Evolutionary conservation across 1,140 invertebrate species (phyloP).

Genomic region (Frieseomelitta varia): DNA sequence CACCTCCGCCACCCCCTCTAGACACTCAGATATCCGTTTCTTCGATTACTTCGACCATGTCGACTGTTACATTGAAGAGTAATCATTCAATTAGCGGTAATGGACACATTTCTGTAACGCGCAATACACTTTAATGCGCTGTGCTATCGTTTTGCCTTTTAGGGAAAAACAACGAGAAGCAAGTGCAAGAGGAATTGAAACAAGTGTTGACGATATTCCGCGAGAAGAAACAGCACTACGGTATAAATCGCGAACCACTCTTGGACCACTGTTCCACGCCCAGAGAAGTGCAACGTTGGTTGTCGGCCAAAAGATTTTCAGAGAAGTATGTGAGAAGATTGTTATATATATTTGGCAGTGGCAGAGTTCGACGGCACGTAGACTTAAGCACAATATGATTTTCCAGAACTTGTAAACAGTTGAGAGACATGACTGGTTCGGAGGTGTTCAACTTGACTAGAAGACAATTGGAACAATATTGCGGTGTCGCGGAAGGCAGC

Average conservation of each 20-base stretch:
- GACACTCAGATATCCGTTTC: constrained; percentile 53
- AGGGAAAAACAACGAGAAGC: constrained; percentile 75
- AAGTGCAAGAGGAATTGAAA: constrained; percentile 88
- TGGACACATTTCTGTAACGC: not conserved
- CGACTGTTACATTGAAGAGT: constrained; percentile 55
- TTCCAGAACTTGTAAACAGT: constrained; percentile 83
- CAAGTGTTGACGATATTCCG: constrained; percentile 85
- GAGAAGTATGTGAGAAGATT: constrained; percentile 73
- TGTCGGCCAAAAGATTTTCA: constrained; percentile 89
- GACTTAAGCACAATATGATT: not conserved
- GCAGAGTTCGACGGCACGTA: not conserved
- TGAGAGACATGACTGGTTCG: constrained; percentile 86
- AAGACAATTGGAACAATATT: constrained; percentile 86
- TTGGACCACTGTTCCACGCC: constrained; percentile 86
- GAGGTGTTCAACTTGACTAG: constrained; percentile 87
- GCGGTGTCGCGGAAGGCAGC: constrained; percentile 87
- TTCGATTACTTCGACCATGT: constrained; percentile 68
- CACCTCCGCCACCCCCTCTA: constrained; percentile 31
- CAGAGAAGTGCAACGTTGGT: constrained; percentile 88
- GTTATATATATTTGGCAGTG: not conserved
- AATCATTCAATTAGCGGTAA: constrained; percentile 58
- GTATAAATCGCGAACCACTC: constrained; percentile 83
- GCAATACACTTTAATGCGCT: not conserved
- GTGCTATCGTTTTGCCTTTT: not conserved
- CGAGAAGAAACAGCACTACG: constrained; percentile 84